phyloP scores from a whole-genome alignment of 2,113 vertebrate genomes.

The Bolborhynchus lineola region DNA sequence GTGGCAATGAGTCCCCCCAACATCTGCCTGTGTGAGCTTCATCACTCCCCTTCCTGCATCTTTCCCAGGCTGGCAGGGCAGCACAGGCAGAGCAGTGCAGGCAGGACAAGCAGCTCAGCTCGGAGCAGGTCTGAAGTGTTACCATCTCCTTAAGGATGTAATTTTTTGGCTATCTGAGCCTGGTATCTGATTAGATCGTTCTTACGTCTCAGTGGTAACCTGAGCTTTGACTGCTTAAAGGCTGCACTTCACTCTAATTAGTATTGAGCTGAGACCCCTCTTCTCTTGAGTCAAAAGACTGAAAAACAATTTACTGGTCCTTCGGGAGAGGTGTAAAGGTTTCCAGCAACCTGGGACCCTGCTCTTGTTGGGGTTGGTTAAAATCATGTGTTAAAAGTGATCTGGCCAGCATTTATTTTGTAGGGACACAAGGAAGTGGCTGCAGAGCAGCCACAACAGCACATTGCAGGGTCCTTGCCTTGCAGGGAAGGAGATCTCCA shows the following conservation, averaged over 20 bases:
- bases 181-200: slow-evolving; percentile 8
- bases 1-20: neutral
- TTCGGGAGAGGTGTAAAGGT: neutral
- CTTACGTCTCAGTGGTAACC: neutral
- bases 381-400: neutral
- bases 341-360: neutral
- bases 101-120: neutral
- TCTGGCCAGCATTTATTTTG: rapidly evolving
- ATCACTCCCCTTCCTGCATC: rapidly evolving
- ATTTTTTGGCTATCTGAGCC: neutral
- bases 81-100: neutral
- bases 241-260: slow-evolving; percentile 34
- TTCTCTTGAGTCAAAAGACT: neutral
- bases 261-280: neutral
- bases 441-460: neutral
- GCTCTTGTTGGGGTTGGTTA: neutral
- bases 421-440: neutral
- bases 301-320: neutral
- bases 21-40: neutral
- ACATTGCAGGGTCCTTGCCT: neutral
- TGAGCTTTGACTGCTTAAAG: neutral
- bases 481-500: neutral
- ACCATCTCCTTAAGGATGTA: neutral
- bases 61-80: neutral
- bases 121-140: neutral